Evolutionary conservation across 1,140 invertebrate genomes (phyloP).

Genomic region (Neuroterus valhalla): DNA sequence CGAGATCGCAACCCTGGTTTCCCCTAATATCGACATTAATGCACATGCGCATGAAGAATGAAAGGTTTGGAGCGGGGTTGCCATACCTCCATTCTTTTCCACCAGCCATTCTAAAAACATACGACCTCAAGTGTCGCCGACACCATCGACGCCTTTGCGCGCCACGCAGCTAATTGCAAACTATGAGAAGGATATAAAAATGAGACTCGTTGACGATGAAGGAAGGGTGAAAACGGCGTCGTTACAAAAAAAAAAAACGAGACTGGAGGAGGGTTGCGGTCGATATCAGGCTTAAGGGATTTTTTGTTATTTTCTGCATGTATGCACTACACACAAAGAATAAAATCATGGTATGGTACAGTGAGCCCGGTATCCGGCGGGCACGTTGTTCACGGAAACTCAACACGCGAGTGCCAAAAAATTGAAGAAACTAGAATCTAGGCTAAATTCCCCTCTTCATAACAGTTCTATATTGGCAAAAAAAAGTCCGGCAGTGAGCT

Average conservation of each 20-base stretch:
- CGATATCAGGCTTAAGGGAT: neutral
- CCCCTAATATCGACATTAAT: neutral
- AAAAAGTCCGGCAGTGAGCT: neutral
- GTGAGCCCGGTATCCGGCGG: neutral
- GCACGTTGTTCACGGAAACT: slow-evolving; percentile 20
- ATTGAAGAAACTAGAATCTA: slow-evolving; percentile 1
- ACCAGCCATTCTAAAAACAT: slow-evolving; percentile 45
- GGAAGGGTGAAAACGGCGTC: slow-evolving; percentile 38
- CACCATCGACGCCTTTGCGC: slow-evolving; percentile 15
- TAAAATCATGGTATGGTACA: neutral
- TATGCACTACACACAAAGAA: slow-evolving; percentile 22
- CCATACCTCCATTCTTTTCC: slow-evolving; percentile 15
- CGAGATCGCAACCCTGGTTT: neutral
- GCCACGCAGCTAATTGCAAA: slow-evolving; percentile 21
- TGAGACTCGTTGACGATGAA: slow-evolving; percentile 37
- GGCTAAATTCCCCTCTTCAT: neutral
- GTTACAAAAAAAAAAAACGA: slow-evolving; percentile 45
- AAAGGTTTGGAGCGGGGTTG: slow-evolving; percentile 32
- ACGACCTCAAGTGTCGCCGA: slow-evolving; percentile 7
- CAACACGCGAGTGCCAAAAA: slow-evolving; percentile 3
- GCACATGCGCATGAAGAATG: slow-evolving; percentile 13
- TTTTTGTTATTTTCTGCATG: neutral
- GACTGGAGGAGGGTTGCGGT: slow-evolving; percentile 42
- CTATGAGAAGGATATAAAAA: slow-evolving; percentile 6
- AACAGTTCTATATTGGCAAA: neutral